Percentiles rank a stretch among this genome's conserved stretches.
phyloP scores from a whole-genome alignment of 2,797 vertebrate species.

The Megaceryle alcyon region DNA sequence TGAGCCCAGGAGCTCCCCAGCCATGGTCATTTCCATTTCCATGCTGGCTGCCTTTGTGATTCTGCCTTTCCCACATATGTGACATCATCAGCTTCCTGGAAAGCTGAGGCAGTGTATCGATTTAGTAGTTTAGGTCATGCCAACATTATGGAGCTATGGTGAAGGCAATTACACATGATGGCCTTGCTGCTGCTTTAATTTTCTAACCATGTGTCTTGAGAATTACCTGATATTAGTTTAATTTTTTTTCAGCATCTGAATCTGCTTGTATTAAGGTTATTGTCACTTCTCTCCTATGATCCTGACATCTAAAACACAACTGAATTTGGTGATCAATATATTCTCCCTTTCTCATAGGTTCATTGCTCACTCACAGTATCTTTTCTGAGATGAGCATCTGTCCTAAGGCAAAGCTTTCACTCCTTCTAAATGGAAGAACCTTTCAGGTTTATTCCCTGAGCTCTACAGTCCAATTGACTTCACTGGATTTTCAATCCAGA shows the following conservation, averaged over 20 bases:
- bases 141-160: not conserved
- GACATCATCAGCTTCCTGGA: not conserved
- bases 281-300: not conserved
- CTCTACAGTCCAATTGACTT: not conserved
- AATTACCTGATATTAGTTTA: not conserved
- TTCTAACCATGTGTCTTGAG: not conserved
- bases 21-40: not conserved
- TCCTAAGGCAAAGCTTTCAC: not conserved
- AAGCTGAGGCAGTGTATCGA: not conserved
- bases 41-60: not conserved
- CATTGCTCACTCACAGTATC: not conserved
- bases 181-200: not conserved
- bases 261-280: not conserved
- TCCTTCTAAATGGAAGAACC: not conserved
- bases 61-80: not conserved
- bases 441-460: not conserved
- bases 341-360: not conserved
- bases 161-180: not conserved
- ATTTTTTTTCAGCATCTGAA: not conserved
- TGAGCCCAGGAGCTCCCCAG: not conserved
- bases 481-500: not conserved
- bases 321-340: not conserved
- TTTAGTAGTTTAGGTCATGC: not conserved
- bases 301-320: not conserved
- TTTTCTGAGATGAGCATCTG: not conserved